phyloP scores from a whole-genome alignment of 2,797 vertebrate genomes.

The Darevskia mixta region DNA sequence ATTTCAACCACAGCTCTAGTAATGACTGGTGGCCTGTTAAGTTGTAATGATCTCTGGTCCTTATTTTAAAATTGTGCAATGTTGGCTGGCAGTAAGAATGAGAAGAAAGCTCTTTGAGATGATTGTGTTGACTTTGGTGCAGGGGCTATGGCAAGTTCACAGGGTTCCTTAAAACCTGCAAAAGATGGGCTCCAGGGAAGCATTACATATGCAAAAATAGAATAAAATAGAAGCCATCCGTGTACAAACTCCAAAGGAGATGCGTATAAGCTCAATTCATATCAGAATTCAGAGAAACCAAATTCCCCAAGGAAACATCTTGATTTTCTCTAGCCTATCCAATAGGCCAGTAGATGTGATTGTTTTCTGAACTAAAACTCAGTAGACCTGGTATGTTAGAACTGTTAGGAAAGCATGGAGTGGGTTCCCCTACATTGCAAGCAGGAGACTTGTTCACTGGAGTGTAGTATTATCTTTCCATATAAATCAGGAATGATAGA shows the following conservation, averaged over 20 bases:
- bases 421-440: background rate
- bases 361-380: background rate
- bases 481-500: constrained; percentile 58
- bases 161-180: background rate
- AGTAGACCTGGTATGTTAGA: constrained; percentile 6
- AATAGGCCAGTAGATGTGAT: background rate
- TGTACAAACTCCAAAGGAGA: background rate
- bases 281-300: background rate
- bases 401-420: background rate
- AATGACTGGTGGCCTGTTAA: background rate
- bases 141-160: background rate
- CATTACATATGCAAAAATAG: background rate
- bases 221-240: background rate
- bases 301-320: background rate
- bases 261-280: background rate
- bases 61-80: background rate
- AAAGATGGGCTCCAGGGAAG: background rate
- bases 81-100: background rate
- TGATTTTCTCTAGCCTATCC: background rate
- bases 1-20: background rate
- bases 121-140: background rate
- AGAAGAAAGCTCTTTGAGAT: background rate
- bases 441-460: constrained; percentile 6
- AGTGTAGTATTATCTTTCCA: constrained; percentile 47
- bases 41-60: background rate